Conservation (phyloP, 2,113 vertebrate species). For the Trogon melanurus region DNA sequence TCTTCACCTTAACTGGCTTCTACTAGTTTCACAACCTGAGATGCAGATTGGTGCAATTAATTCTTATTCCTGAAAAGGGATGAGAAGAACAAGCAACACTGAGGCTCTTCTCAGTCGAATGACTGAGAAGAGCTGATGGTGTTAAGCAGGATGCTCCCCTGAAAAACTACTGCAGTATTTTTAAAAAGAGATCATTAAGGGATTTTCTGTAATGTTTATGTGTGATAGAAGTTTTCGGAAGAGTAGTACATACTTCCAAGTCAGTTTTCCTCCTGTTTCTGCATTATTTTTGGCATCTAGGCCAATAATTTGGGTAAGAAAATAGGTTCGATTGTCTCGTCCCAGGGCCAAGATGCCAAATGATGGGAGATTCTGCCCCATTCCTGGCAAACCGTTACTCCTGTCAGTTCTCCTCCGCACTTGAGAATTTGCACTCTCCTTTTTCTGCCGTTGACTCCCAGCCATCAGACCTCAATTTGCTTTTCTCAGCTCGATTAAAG, state of each 20-base stretch:
- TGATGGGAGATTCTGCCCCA: neutral
- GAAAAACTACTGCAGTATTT: neutral
- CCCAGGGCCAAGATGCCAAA: neutral
- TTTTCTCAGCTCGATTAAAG: constrained; percentile 55
- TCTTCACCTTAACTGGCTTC: neutral
- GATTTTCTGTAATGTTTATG: neutral
- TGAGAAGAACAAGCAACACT: neutral
- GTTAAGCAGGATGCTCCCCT: neutral
- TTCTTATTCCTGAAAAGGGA: neutral
- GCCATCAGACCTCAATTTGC: neutral
- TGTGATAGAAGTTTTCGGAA: neutral
- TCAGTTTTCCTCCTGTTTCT: neutral
- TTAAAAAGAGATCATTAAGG: neutral
- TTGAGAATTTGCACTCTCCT: neutral
- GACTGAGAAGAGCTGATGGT: neutral
- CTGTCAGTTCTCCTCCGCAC: neutral
- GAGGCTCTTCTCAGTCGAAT: neutral
- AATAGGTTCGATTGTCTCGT: neutral
- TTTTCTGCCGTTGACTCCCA: neutral
- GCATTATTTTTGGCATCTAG: neutral
- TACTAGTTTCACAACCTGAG: neutral
- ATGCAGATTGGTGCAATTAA: neutral
- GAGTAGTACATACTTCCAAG: neutral
- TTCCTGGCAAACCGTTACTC: neutral
- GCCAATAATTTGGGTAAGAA: neutral